phyloP scores from a whole-genome alignment of 2,888 invertebrate genomes.

The Rhimphoctona megacephalus region DNA sequence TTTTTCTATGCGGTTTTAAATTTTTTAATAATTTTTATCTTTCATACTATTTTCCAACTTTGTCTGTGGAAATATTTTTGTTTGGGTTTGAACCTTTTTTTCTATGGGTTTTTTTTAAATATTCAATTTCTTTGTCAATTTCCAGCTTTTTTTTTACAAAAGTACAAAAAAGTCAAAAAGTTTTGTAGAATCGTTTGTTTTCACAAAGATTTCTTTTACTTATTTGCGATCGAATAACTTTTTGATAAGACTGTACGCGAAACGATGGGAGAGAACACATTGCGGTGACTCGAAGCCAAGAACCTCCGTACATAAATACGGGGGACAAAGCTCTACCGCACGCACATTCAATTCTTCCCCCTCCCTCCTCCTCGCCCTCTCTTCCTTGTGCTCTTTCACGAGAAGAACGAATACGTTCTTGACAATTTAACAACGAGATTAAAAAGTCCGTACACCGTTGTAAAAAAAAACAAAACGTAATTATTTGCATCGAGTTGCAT shows the following conservation, averaged over 20 bases:
- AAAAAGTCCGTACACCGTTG: neutral
- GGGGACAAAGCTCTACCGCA: conserved; percentile 46
- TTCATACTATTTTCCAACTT: neutral
- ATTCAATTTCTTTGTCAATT: neutral
- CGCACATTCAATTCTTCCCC: conserved; percentile 37
- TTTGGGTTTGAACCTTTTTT: neutral
- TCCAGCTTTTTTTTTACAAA: neutral
- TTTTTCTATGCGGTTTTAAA: neutral
- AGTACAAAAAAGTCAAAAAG: neutral
- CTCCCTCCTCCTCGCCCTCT: neutral
- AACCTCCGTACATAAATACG: conserved; percentile 26
- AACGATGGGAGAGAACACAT: conserved; percentile 37
- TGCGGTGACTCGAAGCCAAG: conserved; percentile 20
- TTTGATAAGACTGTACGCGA: conserved; percentile 40
- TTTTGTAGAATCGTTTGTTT: neutral
- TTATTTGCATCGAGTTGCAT: neutral
- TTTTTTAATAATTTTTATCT: neutral
- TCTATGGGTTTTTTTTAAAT: neutral
- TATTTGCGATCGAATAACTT: neutral
- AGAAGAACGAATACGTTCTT: conserved; percentile 15
- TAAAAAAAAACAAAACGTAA: neutral
- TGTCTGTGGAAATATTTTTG: too few species aligned
- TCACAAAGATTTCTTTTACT: neutral
- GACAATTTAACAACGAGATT: conserved; percentile 37
- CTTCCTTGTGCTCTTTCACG: conserved; percentile 8